Evolutionary conservation across 2,888 invertebrate species (phyloP), one percentile per base, ranked within the genome.

Genomic region (Sarcophaga subvicina): DNA sequence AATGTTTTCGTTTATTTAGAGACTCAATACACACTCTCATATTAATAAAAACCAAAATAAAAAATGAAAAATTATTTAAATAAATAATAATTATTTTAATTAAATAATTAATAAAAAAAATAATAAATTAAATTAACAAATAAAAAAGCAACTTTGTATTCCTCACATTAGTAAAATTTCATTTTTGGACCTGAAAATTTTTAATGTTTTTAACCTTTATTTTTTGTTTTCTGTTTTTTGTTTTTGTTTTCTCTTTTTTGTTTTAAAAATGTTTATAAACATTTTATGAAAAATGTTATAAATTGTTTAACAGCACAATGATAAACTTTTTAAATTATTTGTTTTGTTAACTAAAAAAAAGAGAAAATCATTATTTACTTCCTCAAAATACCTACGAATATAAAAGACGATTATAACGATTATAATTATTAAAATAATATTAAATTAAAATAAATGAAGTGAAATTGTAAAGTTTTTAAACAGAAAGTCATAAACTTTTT

Each of bases 121-220:
- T 27, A 54, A 64, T 27, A 81, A 27, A 90, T 90, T 83, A 84
- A 54, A 54, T 54, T 14, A 14, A 14, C 17, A 54, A 54, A 54
- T 54, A 54, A 54, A 54, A 90, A 91, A 90, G 91, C 89, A 91
- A 91, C 92, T 90, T 91, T 90, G 90, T 86, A 91, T 91, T 91
- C 91, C 91, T 91, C 91, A 89, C 90, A 90, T 91, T 91, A 91
- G 92, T 90, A 89, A 91, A 91, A 92, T 92, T 91, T 91, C 88
- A 90, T 92, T 91, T 91, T 91, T 92, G 92, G 91, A 92, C 91
- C 91, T 91, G 92, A 91, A 82, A 73, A 70, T 76, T 73, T 80
- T 80, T 66, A 77, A 67, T 66, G 59, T 69, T 86, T 71, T 82
- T 8, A 25, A 64, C 25, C 49, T 37, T 37, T 37, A 37, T 37